These are phyloP conservation scores for Mactromeris polynyma DNA, from an alignment of 2,888 invertebrate genomes.

Conservation along the genomic window DNA sequence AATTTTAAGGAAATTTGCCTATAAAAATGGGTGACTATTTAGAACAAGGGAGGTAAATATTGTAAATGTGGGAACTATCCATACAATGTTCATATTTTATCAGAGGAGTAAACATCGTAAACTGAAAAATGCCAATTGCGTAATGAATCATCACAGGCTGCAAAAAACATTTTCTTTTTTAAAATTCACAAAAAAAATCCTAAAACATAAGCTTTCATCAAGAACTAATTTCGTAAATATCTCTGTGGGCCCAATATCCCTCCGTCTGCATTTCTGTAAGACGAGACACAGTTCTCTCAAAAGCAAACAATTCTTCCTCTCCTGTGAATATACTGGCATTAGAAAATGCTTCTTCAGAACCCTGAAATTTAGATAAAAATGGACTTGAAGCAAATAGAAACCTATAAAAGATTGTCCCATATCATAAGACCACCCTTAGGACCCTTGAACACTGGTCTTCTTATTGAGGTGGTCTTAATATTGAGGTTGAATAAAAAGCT, in stretches of 20 bases:
- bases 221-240: slow-evolving; percentile 22
- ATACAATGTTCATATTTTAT: no score
- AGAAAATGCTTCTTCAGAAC: slow-evolving; percentile 89
- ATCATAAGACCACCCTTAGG: no score
- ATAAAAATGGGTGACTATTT: no score
- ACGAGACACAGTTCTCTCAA: slow-evolving; percentile 96
- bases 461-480: no score
- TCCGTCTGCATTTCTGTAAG: slow-evolving; percentile 98
- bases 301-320: slow-evolving; percentile 99
- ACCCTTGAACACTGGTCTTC: no score
- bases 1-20: no score
- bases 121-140: neutral
- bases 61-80: no score
- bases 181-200: neutral
- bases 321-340: slow-evolving; percentile 97
- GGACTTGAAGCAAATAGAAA: neutral
- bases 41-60: no score
- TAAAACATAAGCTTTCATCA: slow-evolving; percentile 48
- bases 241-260: slow-evolving; percentile 92
- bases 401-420: neutral
- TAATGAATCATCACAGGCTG: neutral
- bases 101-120: no score
- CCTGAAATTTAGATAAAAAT: slow-evolving; percentile 54
- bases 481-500: no score
- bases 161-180: neutral